Percentiles rank a stretch among this genome's conserved stretches.
phyloP scores from a whole-genome alignment of 2,113 vertebrate species.

The Petroica traversi region DNA sequence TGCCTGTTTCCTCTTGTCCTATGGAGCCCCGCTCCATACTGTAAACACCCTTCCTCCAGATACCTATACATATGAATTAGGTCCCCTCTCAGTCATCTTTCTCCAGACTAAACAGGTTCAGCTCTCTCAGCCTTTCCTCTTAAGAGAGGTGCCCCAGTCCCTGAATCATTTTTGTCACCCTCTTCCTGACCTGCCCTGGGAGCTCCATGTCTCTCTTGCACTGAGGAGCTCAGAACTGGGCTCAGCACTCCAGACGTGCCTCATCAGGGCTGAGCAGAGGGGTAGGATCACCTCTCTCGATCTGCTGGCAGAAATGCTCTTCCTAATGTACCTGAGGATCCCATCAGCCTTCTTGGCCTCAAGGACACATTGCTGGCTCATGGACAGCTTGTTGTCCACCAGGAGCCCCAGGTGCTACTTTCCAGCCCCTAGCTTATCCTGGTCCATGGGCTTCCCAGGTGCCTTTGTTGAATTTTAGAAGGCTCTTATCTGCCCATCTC shows the following conservation, averaged over 20 bases:
- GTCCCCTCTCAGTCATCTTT: background rate
- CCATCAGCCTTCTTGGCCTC: background rate
- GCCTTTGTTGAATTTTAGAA: background rate
- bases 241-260: background rate
- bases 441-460: background rate
- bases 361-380: background rate
- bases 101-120: background rate
- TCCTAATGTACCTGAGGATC: rapidly evolving
- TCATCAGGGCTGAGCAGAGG: background rate
- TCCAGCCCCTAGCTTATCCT: background rate
- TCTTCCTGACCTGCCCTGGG: rapidly evolving
- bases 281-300: rapidly evolving
- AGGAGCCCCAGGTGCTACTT: background rate
- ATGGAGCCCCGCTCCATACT: background rate
- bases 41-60: background rate
- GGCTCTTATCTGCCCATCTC: background rate
- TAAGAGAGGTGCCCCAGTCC: background rate
- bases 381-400: background rate
- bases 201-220: background rate
- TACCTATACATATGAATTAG: background rate
- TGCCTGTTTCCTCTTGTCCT: background rate
- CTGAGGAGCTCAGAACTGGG: background rate
- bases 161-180: background rate
- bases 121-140: background rate
- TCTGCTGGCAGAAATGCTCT: background rate